Conservation (phyloP, 2,888 invertebrate species). For the Gasteruption jaculator region DNA sequence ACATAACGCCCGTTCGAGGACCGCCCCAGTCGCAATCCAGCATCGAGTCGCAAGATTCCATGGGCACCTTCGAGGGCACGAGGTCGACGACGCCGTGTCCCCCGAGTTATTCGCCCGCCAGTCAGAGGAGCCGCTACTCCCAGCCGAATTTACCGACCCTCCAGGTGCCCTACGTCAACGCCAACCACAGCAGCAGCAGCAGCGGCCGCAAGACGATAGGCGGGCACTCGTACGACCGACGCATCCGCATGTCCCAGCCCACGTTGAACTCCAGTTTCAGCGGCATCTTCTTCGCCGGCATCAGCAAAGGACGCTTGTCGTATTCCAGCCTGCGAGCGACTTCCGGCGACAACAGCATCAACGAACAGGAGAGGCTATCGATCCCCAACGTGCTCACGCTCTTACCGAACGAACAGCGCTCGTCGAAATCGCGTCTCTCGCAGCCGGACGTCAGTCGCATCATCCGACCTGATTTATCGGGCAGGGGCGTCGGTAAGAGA, state of each 20-base stretch:
- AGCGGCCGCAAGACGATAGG: conserved; percentile 24
- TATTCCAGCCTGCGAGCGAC: conserved; percentile 39
- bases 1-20: conserved; percentile 35
- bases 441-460: conserved; percentile 33
- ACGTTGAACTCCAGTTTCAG: conserved; percentile 39
- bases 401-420: conserved; percentile 5
- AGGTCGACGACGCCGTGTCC: conserved; percentile 37
- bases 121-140: conserved; percentile 42
- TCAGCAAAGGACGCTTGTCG: conserved; percentile 36
- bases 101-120: conserved; percentile 41
- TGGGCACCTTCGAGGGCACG: conserved; percentile 34
- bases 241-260: conserved; percentile 45
- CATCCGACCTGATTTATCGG: conserved; percentile 27
- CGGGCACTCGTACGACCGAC: conserved; percentile 31
- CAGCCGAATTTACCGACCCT: conserved; percentile 44
- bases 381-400: conserved; percentile 37
- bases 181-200: too few species aligned
- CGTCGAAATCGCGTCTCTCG: conserved; percentile 29
- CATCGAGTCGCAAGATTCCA: conserved; percentile 40
- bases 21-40: conserved; percentile 38
- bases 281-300: conserved; percentile 34
- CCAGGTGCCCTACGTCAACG: conserved; percentile 37
- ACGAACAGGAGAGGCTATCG: conserved; percentile 36
- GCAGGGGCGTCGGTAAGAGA: conserved; percentile 27
- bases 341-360: conserved; percentile 40